phyloP scores from a whole-genome alignment of 30 jellyfish, hydroid and myxozoan genomes.

The Haliclystus octoradiatus region DNA sequence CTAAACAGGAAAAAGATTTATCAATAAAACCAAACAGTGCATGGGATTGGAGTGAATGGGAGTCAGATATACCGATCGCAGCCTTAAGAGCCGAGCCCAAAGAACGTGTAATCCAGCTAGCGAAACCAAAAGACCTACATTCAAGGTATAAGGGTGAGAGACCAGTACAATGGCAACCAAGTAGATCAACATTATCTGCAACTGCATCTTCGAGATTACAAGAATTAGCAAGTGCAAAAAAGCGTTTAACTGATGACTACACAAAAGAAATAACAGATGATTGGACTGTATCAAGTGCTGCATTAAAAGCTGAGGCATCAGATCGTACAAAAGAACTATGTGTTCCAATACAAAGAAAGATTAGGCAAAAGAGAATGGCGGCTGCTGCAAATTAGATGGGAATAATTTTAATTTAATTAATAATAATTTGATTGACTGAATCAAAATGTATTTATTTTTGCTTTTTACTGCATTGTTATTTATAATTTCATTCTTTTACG shows the following conservation, averaged over 20 bases:
- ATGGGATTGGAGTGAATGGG: slow-evolving; percentile 99
- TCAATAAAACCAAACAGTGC: slow-evolving; percentile 78
- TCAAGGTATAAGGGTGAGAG: slow-evolving; percentile 66
- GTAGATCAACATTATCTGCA: slow-evolving; percentile 52
- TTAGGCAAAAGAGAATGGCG: slow-evolving; percentile 39
- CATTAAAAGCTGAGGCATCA: slow-evolving; percentile 61
- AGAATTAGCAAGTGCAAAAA: slow-evolving; percentile 77
- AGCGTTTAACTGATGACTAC: slow-evolving; percentile 70
- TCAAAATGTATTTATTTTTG: no score
- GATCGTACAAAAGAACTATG: slow-evolving; percentile 63
- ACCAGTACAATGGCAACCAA: slow-evolving; percentile 58
- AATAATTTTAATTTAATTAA: not conserved
- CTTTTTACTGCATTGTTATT: no score
- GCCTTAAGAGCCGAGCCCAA: slow-evolving; percentile 77
- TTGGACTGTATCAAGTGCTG: slow-evolving; percentile 64
- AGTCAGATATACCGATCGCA: slow-evolving; percentile 84
- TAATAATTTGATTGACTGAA: not conserved
- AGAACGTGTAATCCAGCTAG: slow-evolving; percentile 53
- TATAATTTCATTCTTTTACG: no score
- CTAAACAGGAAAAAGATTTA: slow-evolving; percentile 53
- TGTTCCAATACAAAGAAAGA: slow-evolving; percentile 80
- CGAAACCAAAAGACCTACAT: slow-evolving; percentile 60
- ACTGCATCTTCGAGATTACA: slow-evolving; percentile 74
- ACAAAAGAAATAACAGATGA: slow-evolving; percentile 29
- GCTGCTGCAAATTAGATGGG: not conserved